Conservation (phyloP, 35 echinoderm and acorn worm genomes). For the Ophiothrix spiculata region DNA sequence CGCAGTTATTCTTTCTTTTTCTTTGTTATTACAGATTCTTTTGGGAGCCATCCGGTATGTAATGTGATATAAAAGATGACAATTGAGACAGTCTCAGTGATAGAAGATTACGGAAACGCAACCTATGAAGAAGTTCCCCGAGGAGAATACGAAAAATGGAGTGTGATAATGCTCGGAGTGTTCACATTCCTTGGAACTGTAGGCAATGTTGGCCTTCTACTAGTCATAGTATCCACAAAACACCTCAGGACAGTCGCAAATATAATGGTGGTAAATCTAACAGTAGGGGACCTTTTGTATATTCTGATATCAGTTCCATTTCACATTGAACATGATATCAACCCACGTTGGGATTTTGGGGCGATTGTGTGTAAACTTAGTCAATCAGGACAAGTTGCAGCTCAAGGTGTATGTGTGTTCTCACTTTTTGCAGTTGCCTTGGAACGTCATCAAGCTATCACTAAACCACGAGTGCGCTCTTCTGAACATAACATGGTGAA, state of each 20-base stretch:
- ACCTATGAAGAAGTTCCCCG: background rate
- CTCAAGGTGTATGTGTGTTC: slow-evolving; percentile 69
- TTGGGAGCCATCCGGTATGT: too few relatives aligned
- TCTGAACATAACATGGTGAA: slow-evolving; percentile 22
- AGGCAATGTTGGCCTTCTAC: slow-evolving; percentile 55
- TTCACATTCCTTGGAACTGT: slow-evolving; percentile 43
- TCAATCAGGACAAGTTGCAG: slow-evolving; percentile 50
- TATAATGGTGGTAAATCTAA: slow-evolving; percentile 69
- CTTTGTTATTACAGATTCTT: too few relatives aligned
- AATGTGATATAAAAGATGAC: too few relatives aligned
- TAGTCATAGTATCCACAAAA: slow-evolving; percentile 42
- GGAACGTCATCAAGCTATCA: slow-evolving; percentile 64
- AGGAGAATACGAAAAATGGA: background rate
- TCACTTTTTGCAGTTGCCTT: slow-evolving; percentile 49
- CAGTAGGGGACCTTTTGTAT: slow-evolving; percentile 64
- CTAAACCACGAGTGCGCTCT: slow-evolving; percentile 19
- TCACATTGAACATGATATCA: slow-evolving; percentile 49
- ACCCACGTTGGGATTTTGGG: slow-evolving; percentile 53
- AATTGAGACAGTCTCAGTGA: too few relatives aligned
- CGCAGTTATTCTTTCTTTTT: too few relatives aligned
- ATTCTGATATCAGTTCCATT: slow-evolving; percentile 59
- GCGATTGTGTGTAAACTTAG: slow-evolving; percentile 50
- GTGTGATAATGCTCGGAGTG: background rate
- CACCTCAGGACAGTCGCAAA: slow-evolving; percentile 63
- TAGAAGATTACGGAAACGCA: background rate